Evolutionary conservation across 2,888 invertebrate species (phyloP), one percentile per base, ranked within the genome.

Genomic region (Perizoma affinitatum): DNA sequence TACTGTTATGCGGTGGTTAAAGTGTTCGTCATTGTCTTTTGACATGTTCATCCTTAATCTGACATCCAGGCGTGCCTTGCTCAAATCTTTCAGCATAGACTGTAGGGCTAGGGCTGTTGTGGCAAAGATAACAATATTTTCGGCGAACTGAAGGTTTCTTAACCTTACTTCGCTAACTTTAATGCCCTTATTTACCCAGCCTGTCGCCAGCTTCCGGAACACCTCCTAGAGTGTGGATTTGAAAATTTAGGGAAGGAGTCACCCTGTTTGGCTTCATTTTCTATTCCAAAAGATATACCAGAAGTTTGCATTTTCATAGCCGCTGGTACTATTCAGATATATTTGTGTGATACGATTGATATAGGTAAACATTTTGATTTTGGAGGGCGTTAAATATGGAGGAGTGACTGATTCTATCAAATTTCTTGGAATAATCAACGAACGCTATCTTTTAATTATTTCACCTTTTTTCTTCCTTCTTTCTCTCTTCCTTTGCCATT

Each of bases 41-140:
- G 22, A 22, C 22, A 22, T 22, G 22, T 22, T 22, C 22, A 22
- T 22, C 22, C 22, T 22, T 22, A 22, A 22, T 22, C 22, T 3
- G 22, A 22, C 22, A 1, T 41, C 41, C 8, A 41, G 9, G 9
- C 41, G 6, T 0, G 9, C 41, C 8, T 41, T 41, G 41, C 41
- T 41, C 4, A 7, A 1, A 9, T 41, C 41, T 41, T 41, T 4
- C 4, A 41, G 41, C 41, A 41, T 41, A 41, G n/a, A 10, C 36
- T 36, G 47, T 10, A 36, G 35, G n/a, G 36, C 36, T 10, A 10
- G 48, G 11, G 35, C 36, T 48, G 48, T 48, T 41, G 9, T 41
- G 41, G n/a, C 41, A n/a, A 9, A 41, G 41, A 41, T 8, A 41
- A 41, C 41, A 41, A 41, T 41, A n/a, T 33, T 6, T 6, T 33